These are phyloP conservation scores for Orius insidiosus DNA, from an alignment of 1,140 invertebrate genomes.

Conservation along the genomic window DNA sequence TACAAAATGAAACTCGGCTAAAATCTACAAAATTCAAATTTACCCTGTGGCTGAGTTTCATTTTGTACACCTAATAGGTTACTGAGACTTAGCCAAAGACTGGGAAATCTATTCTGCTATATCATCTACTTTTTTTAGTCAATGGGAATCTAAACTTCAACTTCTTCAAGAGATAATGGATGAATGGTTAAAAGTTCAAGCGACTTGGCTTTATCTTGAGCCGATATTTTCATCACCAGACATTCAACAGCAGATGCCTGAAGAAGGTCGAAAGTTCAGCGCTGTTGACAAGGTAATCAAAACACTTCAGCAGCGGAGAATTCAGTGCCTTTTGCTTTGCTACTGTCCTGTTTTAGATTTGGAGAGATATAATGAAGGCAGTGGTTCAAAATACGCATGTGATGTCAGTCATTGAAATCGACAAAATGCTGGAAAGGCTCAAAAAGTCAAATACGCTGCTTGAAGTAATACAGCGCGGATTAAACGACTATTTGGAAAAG, in stretches of 20 bases:
- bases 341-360: slow-evolving; percentile 35
- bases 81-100: too few species aligned
- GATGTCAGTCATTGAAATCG: slow-evolving; percentile 70
- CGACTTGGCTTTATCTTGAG: slow-evolving; percentile 93
- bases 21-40: too few species aligned
- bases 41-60: too few species aligned
- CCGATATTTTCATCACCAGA: slow-evolving; percentile 96
- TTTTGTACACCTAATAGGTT: too few species aligned
- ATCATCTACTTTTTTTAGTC: slow-evolving; percentile 31
- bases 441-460: slow-evolving; percentile 75
- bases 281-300: slow-evolving; percentile 66
- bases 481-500: slow-evolving; percentile 91
- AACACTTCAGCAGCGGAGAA: slow-evolving; percentile 17
- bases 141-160: slow-evolving; percentile 62
- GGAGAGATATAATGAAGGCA: slow-evolving; percentile 87
- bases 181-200: slow-evolving; percentile 90
- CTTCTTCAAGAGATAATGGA: slow-evolving; percentile 82
- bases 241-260: slow-evolving; percentile 82
- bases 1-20: too few species aligned
- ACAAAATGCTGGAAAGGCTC: slow-evolving; percentile 81
- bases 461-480: slow-evolving; percentile 77
- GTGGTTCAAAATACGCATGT: slow-evolving; percentile 62
- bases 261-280: slow-evolving; percentile 74
- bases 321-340: slow-evolving; percentile 14
- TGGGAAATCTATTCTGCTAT: too few species aligned